Evolutionary conservation across 35 echinoderm and acorn worm species (phyloP), one percentile per base, ranked within the genome.

Genomic region (Apostichopus californicus): DNA sequence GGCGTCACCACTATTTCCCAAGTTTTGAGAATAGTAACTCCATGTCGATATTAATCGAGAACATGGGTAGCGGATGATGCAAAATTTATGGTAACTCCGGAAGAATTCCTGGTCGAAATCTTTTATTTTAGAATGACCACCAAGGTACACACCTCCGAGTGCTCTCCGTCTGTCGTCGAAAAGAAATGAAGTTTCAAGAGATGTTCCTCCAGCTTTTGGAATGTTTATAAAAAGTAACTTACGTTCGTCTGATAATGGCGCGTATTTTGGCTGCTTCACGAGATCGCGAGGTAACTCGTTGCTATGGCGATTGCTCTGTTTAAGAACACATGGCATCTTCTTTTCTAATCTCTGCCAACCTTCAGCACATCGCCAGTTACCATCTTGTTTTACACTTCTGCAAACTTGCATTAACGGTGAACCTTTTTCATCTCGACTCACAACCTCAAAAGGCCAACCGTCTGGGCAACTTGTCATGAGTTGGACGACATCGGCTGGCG

Each of bases 61-160:
- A 34, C 85, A 87, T 10, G 85, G 85, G 58, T 87, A 60, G 17
- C 85, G 85, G 18, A 87, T 57, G 18, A 87, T 87, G 5, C 57
- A 7, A 46, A 87, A 87, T 18, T 87, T 87, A 28, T 24, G 28
- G 25, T 21, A 87, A 11, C 64, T 20, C 18, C 58, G 23, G 52
- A 87, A 87, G 8, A 59, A 63, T 28, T 87, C 57, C 18, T 87
- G 24, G 64, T 87, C 85, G 57, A 87, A 87, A 9, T 17, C 5
- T 65, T 57, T 46, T 28, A 87, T 87, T 63, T 59, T 22, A 71
- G 59, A 57, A 34, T 87, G 54, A n/a, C 85, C 85, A 9, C 85
- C 85, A 21, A 87, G 1, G 23, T 61, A 5, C 8, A 63, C 56
- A 26, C 80, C 80, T 8, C 78, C 78, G n/a, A 83, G 18, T 17